Conservation (phyloP, 2,113 vertebrate species). For the Macrotis lagotis region DNA sequence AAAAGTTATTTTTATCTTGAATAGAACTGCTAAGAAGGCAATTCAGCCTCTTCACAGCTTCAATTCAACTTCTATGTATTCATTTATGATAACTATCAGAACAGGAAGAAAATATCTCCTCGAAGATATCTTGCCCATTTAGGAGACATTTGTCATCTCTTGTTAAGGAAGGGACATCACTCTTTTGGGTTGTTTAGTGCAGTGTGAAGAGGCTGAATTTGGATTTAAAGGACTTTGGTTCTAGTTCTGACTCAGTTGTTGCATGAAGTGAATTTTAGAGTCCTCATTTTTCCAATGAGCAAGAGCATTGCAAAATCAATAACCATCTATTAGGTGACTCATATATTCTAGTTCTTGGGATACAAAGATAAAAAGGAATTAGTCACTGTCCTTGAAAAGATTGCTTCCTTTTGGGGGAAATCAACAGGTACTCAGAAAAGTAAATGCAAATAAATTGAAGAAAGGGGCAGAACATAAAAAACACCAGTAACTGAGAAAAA, state of each 20-base stretch:
- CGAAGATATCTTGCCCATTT: not conserved
- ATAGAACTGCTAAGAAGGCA: not conserved
- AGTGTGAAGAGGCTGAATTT: not conserved
- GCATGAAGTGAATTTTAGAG: not conserved
- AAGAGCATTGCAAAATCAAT: not conserved
- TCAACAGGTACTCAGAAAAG: not conserved
- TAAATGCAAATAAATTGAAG: not conserved
- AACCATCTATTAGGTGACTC: not conserved
- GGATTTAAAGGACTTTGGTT: not conserved
- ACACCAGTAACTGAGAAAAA: not conserved
- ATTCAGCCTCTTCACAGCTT: not conserved
- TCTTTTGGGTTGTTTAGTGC: not conserved
- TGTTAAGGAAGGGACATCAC: not conserved
- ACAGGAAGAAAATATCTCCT: not conserved
- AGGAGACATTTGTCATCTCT: not conserved
- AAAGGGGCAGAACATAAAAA: not conserved
- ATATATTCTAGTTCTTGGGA: not conserved
- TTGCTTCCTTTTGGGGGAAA: not conserved
- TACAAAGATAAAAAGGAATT: not conserved
- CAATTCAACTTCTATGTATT: not conserved
- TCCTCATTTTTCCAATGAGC: not conserved
- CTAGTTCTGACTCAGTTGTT: not conserved
- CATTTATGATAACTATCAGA: not conserved
- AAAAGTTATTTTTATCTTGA: not conserved
- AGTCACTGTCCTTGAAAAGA: not conserved